Conservation (phyloP, 2,888 invertebrate species). For the Diaphora mendica region DNA sequence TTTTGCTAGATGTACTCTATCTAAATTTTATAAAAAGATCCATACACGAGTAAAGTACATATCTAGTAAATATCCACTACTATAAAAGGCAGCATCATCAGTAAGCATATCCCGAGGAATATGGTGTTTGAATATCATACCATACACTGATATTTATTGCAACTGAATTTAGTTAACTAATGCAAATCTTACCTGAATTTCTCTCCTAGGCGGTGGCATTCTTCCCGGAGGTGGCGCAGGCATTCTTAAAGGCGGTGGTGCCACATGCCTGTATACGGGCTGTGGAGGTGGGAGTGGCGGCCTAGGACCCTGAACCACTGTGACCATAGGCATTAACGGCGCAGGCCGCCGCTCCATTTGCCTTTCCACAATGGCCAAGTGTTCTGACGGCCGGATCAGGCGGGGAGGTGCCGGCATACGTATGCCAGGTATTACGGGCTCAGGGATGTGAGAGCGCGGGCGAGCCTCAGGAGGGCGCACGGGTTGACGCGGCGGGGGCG, state of each 20-base stretch:
- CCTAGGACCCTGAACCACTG: conserved; percentile 68
- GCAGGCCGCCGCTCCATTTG: conserved; percentile 67
- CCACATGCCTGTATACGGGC: conserved; percentile 68
- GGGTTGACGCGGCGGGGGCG: conserved; percentile 73
- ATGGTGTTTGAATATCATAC: too few species aligned
- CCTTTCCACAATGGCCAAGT: conserved; percentile 73
- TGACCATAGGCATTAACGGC: conserved; percentile 69
- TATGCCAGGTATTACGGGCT: conserved; percentile 32
- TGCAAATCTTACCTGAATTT: conserved; percentile 71
- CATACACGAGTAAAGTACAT: neutral
- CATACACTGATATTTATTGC: neutral
- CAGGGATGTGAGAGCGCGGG: conserved; percentile 58
- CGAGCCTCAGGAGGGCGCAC: conserved; percentile 72
- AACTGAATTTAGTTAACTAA: neutral
- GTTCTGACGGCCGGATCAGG: conserved; percentile 79
- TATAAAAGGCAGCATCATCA: neutral
- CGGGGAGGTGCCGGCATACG: conserved; percentile 69
- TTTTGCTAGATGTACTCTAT: neutral
- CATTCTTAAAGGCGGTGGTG: conserved; percentile 76
- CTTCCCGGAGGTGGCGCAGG: conserved; percentile 67
- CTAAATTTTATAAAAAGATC: too few species aligned
- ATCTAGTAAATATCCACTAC: neutral
- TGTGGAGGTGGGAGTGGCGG: conserved; percentile 63
- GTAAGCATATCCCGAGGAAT: neutral
- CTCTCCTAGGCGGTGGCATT: conserved; percentile 74